A percentile compares a stretch with the other conserved stretches of the same genome.
Evolutionary conservation across 2,888 invertebrate species (phyloP).

Genomic region (Spodoptera exigua): DNA sequence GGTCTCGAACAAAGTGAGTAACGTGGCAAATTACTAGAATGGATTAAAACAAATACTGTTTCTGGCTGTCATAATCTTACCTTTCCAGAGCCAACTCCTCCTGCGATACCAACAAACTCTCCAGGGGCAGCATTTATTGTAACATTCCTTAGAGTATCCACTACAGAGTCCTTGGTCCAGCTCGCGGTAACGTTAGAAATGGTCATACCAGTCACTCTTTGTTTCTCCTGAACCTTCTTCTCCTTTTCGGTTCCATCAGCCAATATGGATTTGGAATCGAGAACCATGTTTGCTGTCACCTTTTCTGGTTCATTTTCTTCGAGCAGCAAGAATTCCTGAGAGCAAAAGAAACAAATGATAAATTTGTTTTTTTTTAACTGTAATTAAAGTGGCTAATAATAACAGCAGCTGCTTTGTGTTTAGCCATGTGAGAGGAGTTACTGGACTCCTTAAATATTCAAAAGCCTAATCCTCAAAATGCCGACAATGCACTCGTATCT

Average conservation of each 20-base stretch:
- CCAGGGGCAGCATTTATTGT: conserved; percentile 86
- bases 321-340: conserved; percentile 80
- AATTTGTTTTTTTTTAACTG: not conserved
- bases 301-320: conserved; percentile 76
- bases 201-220: conserved; percentile 67
- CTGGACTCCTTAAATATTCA: too few species aligned
- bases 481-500: too few species aligned
- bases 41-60: too few species aligned
- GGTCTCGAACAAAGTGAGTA: too few species aligned
- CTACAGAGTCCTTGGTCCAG: conserved; percentile 79
- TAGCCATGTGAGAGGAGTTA: not conserved
- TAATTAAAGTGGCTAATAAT: too few species aligned
- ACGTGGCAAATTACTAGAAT: too few species aligned
- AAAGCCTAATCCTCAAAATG: too few species aligned
- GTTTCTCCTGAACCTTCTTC: conserved; percentile 13
- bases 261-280: conserved; percentile 33
- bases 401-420: too few species aligned
- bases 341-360: conserved; percentile 21
- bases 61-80: conserved; percentile 62
- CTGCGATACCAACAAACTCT: conserved; percentile 91
- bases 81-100: conserved; percentile 94
- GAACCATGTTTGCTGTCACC: conserved; percentile 29
- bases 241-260: conserved; percentile 32
- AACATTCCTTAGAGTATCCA: conserved; percentile 88
- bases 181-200: conserved; percentile 80